Evolutionary conservation across 2,888 invertebrate species (phyloP), one percentile per base, ranked within the genome.

Genomic region (Aspidiotus destructor): DNA sequence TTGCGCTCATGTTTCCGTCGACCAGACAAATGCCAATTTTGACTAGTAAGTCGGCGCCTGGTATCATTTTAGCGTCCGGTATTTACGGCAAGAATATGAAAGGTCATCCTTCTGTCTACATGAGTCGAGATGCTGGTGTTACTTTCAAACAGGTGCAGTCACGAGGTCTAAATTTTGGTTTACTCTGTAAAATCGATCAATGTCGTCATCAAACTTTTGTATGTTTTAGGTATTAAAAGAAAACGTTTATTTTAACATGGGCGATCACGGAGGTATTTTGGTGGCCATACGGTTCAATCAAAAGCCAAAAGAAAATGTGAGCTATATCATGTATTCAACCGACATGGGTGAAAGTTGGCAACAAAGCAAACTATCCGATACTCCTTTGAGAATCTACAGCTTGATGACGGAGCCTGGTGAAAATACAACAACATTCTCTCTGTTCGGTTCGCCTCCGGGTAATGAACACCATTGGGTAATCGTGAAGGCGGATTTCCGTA

Each of bases 371-470:
- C 87, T 88, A 75, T 83, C 85, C 73, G 83, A 83, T 41, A 83
- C 86, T 70, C 85, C 88, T 76, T 82, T 94, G 13, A 82, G 86
- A 68, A 85, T 94, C n/a, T 92, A 93, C 76, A 92, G 92, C 9
- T 78, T 94, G 16, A 89, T 94, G 86, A 94, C 92, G 0, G 93
- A 94, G 75, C 92, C 94, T 0, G 93, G 93, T n/a, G 92, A 92
- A 77, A 92, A 91, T 75, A 91, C 92, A 0, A 92, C 93, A 0
- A 84, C 89, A 0, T 93, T 95, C 75, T 92, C 93, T 0, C 84
- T 95, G 82, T 95, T 94, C 77, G 94, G 93, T 0, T 92, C 93
- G 0, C 83, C 84, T 55, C 62, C 73, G n/a, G 84, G 84, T 15
- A 83, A 84, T 2, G 83, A 84, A 70, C 92, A 92, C 76, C 86